A percentile compares a stretch with the other conserved stretches of the same genome.
Conservation (phyloP, 1,140 invertebrate genomes). For the Pachypeltis micranthus region DNA sequence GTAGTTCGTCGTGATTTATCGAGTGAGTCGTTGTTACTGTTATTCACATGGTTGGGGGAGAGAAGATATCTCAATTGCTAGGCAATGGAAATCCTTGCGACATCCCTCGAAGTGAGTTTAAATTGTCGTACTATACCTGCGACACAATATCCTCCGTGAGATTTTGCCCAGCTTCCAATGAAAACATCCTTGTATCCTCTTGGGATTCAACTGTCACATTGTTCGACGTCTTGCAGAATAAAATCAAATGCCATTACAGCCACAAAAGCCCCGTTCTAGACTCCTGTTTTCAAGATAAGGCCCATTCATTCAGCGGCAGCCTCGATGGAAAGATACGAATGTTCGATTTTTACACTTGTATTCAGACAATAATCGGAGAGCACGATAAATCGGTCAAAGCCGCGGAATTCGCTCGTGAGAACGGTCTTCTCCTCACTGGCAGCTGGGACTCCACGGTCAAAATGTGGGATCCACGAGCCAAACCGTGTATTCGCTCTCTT, state of each 20-base stretch:
- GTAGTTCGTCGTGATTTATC: too few relatives aligned
- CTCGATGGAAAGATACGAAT: not conserved
- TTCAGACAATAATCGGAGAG: not conserved
- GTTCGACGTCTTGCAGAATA: not conserved
- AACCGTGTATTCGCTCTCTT: conserved; percentile 1
- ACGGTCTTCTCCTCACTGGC: not conserved
- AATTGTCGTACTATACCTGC: too few relatives aligned
- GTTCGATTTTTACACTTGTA: not conserved
- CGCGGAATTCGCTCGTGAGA: not conserved
- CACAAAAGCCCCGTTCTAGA: conserved; percentile 1
- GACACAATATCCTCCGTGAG: not conserved
- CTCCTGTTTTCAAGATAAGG: conserved; percentile 2
- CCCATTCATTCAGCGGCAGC: conserved; percentile 5
- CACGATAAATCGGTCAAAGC: not conserved
- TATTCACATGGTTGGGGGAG: too few relatives aligned
- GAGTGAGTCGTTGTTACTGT: too few relatives aligned
- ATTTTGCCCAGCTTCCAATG: not conserved
- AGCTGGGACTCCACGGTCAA: conserved; percentile 5
- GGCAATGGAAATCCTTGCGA: too few relatives aligned
- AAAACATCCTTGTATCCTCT: not conserved
- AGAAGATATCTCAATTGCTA: too few relatives aligned
- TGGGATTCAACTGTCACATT: conserved; percentile 4
- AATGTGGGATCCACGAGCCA: not conserved
- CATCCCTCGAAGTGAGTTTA: too few relatives aligned
- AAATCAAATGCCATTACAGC: not conserved